Evolutionary conservation across 2,797 vertebrate genomes (phyloP).

Genomic region (Characodon lateralis): DNA sequence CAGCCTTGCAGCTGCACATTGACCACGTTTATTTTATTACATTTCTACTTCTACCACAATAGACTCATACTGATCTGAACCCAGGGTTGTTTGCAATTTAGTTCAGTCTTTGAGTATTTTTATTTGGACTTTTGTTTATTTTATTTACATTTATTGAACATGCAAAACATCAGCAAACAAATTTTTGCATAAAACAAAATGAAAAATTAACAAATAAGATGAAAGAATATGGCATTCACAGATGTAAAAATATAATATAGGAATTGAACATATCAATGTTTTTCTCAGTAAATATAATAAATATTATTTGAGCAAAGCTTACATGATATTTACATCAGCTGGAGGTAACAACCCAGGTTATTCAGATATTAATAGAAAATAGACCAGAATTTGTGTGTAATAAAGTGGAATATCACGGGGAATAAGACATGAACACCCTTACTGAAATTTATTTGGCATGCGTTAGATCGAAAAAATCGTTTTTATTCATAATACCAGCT

Average conservation of each 20-base stretch:
- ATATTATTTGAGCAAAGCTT: not conserved
- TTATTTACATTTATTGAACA: not conserved
- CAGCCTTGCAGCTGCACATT: not conserved
- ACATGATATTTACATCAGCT: not conserved
- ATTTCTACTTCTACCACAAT: not conserved
- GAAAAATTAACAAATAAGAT: not conserved
- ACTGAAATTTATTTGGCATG: not conserved
- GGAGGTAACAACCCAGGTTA: not conserved
- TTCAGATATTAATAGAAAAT: not conserved
- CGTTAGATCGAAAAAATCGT: not conserved
- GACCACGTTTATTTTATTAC: constrained; percentile 9
- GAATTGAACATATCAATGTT: not conserved
- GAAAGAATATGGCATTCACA: not conserved
- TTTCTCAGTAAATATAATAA: not conserved
- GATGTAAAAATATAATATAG: not conserved
- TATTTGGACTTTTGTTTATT: not conserved
- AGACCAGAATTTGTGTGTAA: not conserved
- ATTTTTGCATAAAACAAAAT: not conserved
- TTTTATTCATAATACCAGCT: not conserved
- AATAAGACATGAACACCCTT: not conserved
- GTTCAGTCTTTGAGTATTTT: constrained; percentile 33
- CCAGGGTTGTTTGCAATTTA: not conserved
- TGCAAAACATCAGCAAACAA: not conserved
- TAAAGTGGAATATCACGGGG: not conserved
- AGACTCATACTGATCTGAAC: constrained; percentile 9